Evolutionary conservation across 2,113 vertebrate species (phyloP).

Genomic region (Larimichthys polyactis): DNA sequence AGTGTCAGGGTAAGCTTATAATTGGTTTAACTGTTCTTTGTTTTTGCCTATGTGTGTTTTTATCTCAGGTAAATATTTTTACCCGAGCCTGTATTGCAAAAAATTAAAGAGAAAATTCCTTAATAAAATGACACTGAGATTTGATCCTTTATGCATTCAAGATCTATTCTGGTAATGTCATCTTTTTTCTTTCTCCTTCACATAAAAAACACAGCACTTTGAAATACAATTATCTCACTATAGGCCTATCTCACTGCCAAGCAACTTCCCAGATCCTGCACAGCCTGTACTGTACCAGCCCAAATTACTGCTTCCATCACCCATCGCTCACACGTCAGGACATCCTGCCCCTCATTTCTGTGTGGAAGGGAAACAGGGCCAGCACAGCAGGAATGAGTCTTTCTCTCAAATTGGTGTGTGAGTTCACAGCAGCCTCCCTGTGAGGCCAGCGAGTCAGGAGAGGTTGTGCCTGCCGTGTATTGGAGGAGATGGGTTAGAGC

Average conservation of each 20-base stretch:
- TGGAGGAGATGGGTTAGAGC: slow-evolving; percentile 67
- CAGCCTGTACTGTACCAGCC: slow-evolving; percentile 53
- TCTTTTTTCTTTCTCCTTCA: background rate
- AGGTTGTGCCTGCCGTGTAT: slow-evolving; percentile 59
- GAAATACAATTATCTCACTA: slow-evolving; percentile 17
- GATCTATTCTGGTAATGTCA: background rate
- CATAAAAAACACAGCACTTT: slow-evolving; percentile 1
- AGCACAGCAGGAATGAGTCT: slow-evolving; percentile 60
- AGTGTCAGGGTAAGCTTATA: slow-evolving; percentile 7
- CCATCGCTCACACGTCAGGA: slow-evolving; percentile 69
- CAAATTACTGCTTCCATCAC: slow-evolving; percentile 71
- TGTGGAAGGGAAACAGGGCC: slow-evolving; percentile 63
- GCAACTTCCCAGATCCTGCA: slow-evolving; percentile 38
- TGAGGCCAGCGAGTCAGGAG: slow-evolving; percentile 68
- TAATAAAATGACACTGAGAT: background rate
- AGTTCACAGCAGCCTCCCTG: slow-evolving; percentile 70
- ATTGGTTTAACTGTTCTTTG: background rate
- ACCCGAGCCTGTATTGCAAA: background rate
- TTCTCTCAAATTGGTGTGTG: slow-evolving; percentile 72
- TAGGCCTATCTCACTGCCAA: slow-evolving; percentile 11
- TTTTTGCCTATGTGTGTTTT: background rate
- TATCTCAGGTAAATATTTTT: background rate
- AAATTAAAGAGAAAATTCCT: background rate
- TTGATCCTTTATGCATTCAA: background rate
- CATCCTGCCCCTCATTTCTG: slow-evolving; percentile 67